Conservation (phyloP, 2,888 invertebrate species). For the Coelogynopora nodosa region DNA sequence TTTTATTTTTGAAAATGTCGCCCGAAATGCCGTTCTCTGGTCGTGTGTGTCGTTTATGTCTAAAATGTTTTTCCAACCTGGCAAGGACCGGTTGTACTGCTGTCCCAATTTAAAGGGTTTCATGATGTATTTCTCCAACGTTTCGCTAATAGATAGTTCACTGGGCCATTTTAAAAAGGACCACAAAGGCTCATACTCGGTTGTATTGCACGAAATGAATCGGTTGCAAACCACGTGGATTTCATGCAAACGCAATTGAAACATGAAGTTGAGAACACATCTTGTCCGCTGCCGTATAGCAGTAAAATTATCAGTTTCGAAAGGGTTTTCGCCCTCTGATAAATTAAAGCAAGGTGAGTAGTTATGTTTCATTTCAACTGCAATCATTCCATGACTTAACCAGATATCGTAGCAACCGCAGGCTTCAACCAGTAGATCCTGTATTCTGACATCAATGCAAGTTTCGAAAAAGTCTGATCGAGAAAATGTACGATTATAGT, state of each 20-base stretch:
- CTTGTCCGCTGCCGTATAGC: background rate
- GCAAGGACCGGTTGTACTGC: background rate
- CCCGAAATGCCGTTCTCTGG: background rate
- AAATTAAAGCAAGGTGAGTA: background rate
- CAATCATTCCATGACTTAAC: background rate
- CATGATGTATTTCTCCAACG: background rate
- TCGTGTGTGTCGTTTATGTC: background rate
- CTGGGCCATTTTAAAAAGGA: background rate
- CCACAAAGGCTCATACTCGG: background rate
- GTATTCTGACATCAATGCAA: background rate
- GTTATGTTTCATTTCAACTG: background rate
- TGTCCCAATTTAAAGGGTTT: background rate
- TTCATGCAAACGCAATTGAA: background rate
- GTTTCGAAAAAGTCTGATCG: background rate
- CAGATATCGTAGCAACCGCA: background rate
- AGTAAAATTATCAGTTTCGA: background rate
- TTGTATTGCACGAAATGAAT: background rate
- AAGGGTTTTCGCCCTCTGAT: background rate
- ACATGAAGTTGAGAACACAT: background rate
- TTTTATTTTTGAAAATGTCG: background rate
- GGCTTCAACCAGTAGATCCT: background rate
- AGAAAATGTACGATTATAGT: background rate
- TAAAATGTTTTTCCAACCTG: background rate
- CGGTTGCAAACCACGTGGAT: background rate
- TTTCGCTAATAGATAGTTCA: background rate